Evolutionary conservation across 2,797 vertebrate genomes (phyloP).

Genomic region (Myotis myotis): DNA sequence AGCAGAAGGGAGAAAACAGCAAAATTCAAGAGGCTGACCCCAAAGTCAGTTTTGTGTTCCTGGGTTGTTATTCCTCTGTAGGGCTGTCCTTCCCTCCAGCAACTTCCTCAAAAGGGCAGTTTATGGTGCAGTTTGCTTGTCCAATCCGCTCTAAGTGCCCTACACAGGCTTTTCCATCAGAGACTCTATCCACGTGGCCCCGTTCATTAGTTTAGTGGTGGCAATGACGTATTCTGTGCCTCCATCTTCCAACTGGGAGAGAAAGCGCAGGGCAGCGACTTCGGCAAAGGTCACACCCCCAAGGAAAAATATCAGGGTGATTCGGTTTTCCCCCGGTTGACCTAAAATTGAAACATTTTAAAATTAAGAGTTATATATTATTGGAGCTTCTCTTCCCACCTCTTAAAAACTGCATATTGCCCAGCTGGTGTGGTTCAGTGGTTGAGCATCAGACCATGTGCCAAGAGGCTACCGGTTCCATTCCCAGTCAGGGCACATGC

Average conservation of each 20-base stretch:
- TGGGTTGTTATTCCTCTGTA: neutral
- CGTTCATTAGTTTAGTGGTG: constrained; percentile 97
- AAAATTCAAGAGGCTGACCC: neutral
- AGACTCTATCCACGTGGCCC: constrained; percentile 95
- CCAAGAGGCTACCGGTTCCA: too few species aligned
- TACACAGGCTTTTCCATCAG: constrained; percentile 93
- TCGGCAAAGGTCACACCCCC: constrained; percentile 97
- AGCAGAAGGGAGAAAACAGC: neutral
- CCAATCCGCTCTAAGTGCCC: neutral
- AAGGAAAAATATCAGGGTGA: constrained; percentile 96
- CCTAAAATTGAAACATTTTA: constrained; percentile 84
- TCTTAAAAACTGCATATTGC: neutral
- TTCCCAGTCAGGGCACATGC: too few species aligned
- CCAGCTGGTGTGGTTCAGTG: too few species aligned
- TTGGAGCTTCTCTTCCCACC: neutral
- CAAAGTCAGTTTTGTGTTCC: neutral
- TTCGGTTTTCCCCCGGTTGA: constrained; percentile 96
- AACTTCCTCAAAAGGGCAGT: neutral
- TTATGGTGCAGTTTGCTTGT: neutral
- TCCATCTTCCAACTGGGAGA: constrained; percentile 97
- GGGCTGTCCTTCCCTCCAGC: neutral
- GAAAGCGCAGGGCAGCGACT: constrained; percentile 95
- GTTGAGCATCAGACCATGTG: too few species aligned
- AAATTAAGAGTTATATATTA: neutral
- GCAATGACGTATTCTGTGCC: constrained; percentile 97